Evolutionary conservation across 2,888 invertebrate genomes (phyloP).

Genomic region (Mythimna loreyi): DNA sequence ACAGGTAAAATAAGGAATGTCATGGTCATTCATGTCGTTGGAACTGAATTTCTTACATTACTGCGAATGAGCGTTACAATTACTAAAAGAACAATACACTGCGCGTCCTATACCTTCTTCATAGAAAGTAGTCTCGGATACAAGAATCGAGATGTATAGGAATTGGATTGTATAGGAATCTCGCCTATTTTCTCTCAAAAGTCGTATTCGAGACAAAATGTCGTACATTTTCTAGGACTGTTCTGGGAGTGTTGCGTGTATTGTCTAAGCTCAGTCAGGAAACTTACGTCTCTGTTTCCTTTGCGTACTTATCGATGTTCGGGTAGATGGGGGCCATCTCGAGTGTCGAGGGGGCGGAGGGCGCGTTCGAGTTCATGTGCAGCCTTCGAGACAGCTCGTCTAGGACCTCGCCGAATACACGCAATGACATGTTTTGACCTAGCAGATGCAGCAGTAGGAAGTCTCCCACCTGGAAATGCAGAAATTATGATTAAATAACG

Average conservation of each 20-base stretch:
- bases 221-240: conserved; percentile 34
- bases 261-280: conserved; percentile 60
- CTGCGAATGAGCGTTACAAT: conserved; percentile 62
- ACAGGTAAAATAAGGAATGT: conserved; percentile 71
- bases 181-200: conserved; percentile 43
- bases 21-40: conserved; percentile 69
- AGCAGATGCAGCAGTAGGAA: conserved; percentile 95
- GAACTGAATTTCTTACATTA: conserved; percentile 65
- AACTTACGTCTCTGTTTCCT: conserved; percentile 95
- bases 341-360: conserved; percentile 96
- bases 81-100: conserved; percentile 59
- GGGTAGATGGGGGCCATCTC: conserved; percentile 97
- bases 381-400: conserved; percentile 94
- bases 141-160: conserved; percentile 49
- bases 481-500: background rate
- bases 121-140: conserved; percentile 52
- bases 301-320: conserved; percentile 94
- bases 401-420: conserved; percentile 95
- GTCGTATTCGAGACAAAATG: conserved; percentile 56
- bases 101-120: conserved; percentile 33
- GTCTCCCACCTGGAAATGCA: conserved; percentile 94
- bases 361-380: conserved; percentile 94
- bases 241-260: conserved; percentile 51
- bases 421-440: conserved; percentile 96
- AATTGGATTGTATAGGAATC: conserved; percentile 62